Evolutionary conservation across 2,888 invertebrate species (phyloP).

Genomic region (Branchellion lobata): DNA sequence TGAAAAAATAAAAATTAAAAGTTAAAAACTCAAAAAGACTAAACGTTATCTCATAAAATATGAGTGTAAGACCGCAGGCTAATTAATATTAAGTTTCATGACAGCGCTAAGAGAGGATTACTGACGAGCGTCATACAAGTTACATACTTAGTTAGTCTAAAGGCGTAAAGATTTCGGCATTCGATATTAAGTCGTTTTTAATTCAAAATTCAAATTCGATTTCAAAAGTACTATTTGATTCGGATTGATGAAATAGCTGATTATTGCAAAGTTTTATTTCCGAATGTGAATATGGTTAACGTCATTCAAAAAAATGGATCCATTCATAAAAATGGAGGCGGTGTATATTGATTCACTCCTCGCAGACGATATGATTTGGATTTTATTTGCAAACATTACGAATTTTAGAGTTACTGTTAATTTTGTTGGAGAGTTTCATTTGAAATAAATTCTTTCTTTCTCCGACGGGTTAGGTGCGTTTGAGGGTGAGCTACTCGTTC

Average conservation of each 20-base stretch:
- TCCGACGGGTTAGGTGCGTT: background rate
- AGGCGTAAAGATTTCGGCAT: background rate
- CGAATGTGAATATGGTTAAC: constrained; percentile 2
- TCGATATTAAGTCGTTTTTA: background rate
- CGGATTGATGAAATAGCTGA: background rate
- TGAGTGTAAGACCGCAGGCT: too few relatives aligned
- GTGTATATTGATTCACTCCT: constrained; percentile 7
- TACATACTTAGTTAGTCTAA: background rate
- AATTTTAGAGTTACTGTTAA: background rate
- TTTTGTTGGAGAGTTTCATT: background rate
- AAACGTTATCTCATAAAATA: background rate
- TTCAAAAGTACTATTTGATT: background rate
- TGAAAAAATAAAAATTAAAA: too few relatives aligned
- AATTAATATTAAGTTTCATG: too few relatives aligned
- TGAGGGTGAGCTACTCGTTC: too few relatives aligned
- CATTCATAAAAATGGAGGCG: constrained; percentile 42
- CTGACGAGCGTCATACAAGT: background rate
- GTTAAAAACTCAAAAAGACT: background rate
- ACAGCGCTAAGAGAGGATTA: too few relatives aligned
- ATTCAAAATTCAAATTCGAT: background rate
- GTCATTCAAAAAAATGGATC: constrained; percentile 27
- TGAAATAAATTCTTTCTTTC: background rate
- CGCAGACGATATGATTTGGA: background rate
- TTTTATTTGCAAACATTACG: background rate
- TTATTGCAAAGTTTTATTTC: constrained; percentile 8